Evolutionary conservation across 2,113 vertebrate genomes (phyloP), one percentile per base, ranked within the genome.

Genomic region (Tyto alba): DNA sequence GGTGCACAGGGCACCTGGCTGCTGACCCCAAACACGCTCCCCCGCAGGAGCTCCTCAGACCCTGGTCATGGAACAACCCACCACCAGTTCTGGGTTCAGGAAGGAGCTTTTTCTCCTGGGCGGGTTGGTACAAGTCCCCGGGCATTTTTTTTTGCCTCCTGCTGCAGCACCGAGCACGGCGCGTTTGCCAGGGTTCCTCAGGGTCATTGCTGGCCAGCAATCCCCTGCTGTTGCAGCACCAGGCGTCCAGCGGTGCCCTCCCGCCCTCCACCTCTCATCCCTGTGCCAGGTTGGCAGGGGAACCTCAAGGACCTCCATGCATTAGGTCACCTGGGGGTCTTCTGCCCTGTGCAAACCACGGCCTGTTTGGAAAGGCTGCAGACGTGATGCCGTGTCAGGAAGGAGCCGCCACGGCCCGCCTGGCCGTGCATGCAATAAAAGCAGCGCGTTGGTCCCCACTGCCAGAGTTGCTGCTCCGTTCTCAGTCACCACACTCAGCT

Each of bases 101-200:
- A 73, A 60, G 29, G n/a, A 64, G 7, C 9, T 20, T 63, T 78
- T 64, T 26, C 32, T 19, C 68, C 16, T 22, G 3, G 47, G 13
- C 26, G 76, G 36, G 26, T 0, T 36, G 41, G 30, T 26, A 52
- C 55, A 48, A 23, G 50, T 41, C 18, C 60, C 27, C 1, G 0
- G 40, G 34, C 10, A 25, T 4, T 3, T n/a, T 16, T n/a, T 75
- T 48, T 85, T 4, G 1, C 68, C 68, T 77, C 41, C 55, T 55
- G 21, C 75, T n/a, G 20, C 20, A 93, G 71, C 45, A 32, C 3
- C 19, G 72, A 95, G 68, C 36, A 26, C 1, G 0, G 2, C 14
- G 22, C 20, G 25, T 75, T 72, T 13, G n/a, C 43, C 36, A 23
- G 23, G 6, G 71, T 13, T 85, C 11, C 45, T 50, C 0, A 0